Base-by-base conservation (phyloP, 2,888 invertebrate genomes). In the Prostheceraeus crozeri region DNA sequence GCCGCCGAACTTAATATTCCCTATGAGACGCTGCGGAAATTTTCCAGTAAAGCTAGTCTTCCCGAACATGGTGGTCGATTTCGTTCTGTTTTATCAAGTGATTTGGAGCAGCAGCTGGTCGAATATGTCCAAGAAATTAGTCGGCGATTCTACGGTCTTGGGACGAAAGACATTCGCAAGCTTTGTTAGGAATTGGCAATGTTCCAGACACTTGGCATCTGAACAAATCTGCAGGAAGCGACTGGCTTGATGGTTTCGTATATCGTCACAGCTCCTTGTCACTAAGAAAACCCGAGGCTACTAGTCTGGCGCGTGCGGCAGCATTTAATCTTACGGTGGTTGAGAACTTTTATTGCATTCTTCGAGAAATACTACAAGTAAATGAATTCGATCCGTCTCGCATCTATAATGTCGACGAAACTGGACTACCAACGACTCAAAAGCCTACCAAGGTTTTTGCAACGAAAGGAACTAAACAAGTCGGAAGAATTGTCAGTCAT, bases 381-480 rank as follows among this genome's bases (percentile, higher is more conserved):
- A 35, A 64, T 25, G 57, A 62, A 8, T 66, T 66, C 31, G 3
- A 23, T 45, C 53, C 57, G 4, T 16, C 27, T 25, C 35, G 54
- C 28, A 62, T 67, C 10, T 62, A 45, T 27, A 66, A 66, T 57
- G 25, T 55, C 19, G 66, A 65, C 48, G 66, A 66, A 57, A 66
- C 63, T 19, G 66, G 66, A 6, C 48, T 55, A 35, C 62, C 63
- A 10, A 66, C 64, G 6, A 59, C 62, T 30, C 64, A 66, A 57
- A 57, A 35, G 4, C 63, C 64, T 30, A 36, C 21, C 19, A 36
- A 46, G 4, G 58, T 64, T 11, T 28, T 65, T 3, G 63, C 61
- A 23, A 40, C 14, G 23, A 40, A 40, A 40, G 40, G 40, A 23
- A 16, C 14, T 19, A 40, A 40, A 23, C 40, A 40, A 40, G 23